Evolutionary conservation across 2,113 vertebrate species (phyloP).

Genomic region (Trichechus manatus): DNA sequence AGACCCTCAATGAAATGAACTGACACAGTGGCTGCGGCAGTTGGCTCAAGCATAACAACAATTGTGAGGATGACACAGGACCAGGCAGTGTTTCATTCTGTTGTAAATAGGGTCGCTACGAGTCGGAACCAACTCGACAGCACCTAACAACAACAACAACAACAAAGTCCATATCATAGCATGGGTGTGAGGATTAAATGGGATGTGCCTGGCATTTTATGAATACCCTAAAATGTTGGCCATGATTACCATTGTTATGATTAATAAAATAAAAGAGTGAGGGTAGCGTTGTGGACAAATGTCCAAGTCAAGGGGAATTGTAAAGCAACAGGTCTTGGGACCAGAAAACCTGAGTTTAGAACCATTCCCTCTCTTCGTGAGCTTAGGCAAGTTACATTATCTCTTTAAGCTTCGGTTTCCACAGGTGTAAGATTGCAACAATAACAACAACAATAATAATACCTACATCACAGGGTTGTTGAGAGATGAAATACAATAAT

Average conservation of each 20-base stretch:
- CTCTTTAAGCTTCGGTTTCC: not conserved
- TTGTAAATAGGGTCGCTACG: no score
- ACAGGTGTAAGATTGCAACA: not conserved
- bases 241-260: not conserved
- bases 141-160: no score
- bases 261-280: not conserved
- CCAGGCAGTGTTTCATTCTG: no score
- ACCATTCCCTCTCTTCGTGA: not conserved
- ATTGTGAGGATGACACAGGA: no score
- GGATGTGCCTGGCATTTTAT: not conserved
- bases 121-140: no score
- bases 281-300: not conserved
- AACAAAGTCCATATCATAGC: not conserved
- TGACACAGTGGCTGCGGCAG: no score
- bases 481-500: not conserved
- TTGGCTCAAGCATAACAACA: no score
- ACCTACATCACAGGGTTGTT: not conserved
- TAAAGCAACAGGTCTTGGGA: not conserved
- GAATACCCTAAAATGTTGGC: not conserved
- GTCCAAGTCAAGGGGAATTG: not conserved
- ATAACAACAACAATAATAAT: not conserved
- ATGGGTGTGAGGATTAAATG: not conserved
- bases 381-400: not conserved
- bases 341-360: constrained; percentile 27
- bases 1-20: no score